These are phyloP conservation scores for Dendrocincla fuliginosa DNA, from an alignment of 2,797 vertebrate species.

Conservation along the genomic window DNA sequence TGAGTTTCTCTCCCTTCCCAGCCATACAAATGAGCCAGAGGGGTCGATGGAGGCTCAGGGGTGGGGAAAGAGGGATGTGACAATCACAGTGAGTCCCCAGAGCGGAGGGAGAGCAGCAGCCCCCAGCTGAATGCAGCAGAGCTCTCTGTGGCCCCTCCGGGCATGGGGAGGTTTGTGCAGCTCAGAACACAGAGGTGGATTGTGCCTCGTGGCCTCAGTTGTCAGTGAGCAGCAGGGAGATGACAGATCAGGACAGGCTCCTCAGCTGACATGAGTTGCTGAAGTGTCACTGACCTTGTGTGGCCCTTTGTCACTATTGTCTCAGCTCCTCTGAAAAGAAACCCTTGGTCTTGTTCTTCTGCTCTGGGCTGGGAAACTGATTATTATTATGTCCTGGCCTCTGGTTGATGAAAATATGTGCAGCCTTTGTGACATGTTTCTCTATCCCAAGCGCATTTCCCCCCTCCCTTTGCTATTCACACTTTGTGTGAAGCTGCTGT, in stretches of 20 bases:
- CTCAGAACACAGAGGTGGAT: neutral
- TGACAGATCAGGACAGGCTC: slow-evolving; percentile 19
- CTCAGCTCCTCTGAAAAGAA: slow-evolving; percentile 33
- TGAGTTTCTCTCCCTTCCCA: neutral
- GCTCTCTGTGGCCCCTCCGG: neutral
- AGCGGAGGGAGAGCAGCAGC: neutral
- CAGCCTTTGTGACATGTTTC: neutral
- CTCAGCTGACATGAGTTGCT: slow-evolving; percentile 13
- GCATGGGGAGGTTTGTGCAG: neutral
- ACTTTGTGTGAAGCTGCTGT: neutral
- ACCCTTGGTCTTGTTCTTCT: slow-evolving; percentile 8
- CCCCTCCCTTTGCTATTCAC: neutral
- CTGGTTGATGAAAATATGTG: slow-evolving; percentile 24
- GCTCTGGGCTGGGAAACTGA: neutral
- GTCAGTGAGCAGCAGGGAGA: slow-evolving; percentile 16
- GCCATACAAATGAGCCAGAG: neutral
- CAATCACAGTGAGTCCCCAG: neutral
- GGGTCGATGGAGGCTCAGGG: neutral
- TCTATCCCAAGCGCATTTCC: neutral
- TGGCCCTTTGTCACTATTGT: slow-evolving; percentile 46
- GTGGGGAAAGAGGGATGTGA: neutral
- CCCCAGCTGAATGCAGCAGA: neutral
- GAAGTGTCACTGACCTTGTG: slow-evolving; percentile 35
- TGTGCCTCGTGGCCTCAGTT: slow-evolving; percentile 2
- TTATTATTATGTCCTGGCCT: slow-evolving; percentile 29